Base-by-base conservation (phyloP, 2,888 invertebrate species). In the Lasioglossum leucozonium region DNA sequence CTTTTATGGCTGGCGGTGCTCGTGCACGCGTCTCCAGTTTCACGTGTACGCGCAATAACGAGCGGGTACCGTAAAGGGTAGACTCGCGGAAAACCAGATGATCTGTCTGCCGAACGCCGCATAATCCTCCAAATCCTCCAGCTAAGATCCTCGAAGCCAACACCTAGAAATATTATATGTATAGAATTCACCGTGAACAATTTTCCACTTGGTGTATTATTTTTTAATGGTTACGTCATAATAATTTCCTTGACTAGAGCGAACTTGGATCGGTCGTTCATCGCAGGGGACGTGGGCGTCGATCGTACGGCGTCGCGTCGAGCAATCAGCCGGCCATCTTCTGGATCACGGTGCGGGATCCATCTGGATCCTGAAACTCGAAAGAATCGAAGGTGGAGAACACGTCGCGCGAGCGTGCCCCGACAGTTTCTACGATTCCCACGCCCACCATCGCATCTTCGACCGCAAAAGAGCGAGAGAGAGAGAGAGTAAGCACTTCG, bases 381-480 rank as follows among this genome's bases (percentile, higher is more conserved):
- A 62, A 34, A 34, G 78, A 82, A 72, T 65, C 75, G 72, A 62
- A 69, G 81, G 76, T 88, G 87, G 82, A 74, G 51, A 51, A 73
- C 67, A 76, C 47, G 73, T 73, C 47, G 78, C 65, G 26, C 26
- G 65, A 89, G 84, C 88, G 88, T 86, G 91, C 85, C 67, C 81
- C 82, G 82, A 78, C 85, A 69, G 90, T 91, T 91, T 92, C 89
- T 89, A 89, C 84, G 82, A 92, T 92, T 92, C 92, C 90, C 92
- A 92, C 92, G 92, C 91, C 92, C 88, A 91, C 92, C 86, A 72
- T 81, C 65, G 37, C 51, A 51, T 51, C 51, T 51, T 51, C 51
- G 51, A 51, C 51, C 51, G 51, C 51, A 51, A 51, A 51, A 51
- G 51, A 22, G 10, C 22, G 51, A 22, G 51, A 51, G 51, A 51